Evolutionary conservation across 2,888 invertebrate genomes (phyloP), one percentile per base, ranked within the genome.

Genomic region (Netelia virgata): DNA sequence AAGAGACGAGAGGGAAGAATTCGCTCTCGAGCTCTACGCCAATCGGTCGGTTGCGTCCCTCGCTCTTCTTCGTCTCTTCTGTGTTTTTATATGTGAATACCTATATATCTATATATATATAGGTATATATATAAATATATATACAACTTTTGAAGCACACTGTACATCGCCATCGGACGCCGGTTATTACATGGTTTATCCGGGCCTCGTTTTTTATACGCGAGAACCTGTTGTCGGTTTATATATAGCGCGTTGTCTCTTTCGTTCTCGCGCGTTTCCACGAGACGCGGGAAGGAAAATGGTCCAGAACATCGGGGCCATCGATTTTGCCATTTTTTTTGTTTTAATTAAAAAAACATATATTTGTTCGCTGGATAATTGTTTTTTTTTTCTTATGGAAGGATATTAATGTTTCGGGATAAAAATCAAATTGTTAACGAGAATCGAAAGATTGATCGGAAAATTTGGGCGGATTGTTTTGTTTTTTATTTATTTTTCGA

Each of bases 131-230:
- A 28, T 0, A 28, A 10, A 10, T 23, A 47, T 59, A n/a, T 14
- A 59, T 57, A 8, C 6, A 59, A 59, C 43, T 43, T 72, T 57
- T 57, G 53, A 43, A 3, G 57, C 16, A 57, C 16, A 57, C 6
- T 72, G 47, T 73, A 61, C 28, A 61, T 16, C 57, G 41, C 61
- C 57, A 57, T 70, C n/a, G 57, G 70, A 57, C 18, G 57, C 18
- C 36, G 70, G 55, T 41, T 41, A 70, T 70, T 70, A 57, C 70
- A 57, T 20, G 41, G 36, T 70, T 57, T 70, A 70, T 55, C 16
- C 70, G 16, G 55, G 57, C 8, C 23, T 28, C 73, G 3, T 57
- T 2, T 57, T 47, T n/a, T 57, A 18, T 57, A 57, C 57, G 9
- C 57, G 57, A 57, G 57, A 57, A 57, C 18, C 57, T 57, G 57